Percentiles rank a stretch among this genome's conserved stretches.
phyloP scores from a whole-genome alignment of 1,140 invertebrate genomes.

The Nephila pilipes region DNA sequence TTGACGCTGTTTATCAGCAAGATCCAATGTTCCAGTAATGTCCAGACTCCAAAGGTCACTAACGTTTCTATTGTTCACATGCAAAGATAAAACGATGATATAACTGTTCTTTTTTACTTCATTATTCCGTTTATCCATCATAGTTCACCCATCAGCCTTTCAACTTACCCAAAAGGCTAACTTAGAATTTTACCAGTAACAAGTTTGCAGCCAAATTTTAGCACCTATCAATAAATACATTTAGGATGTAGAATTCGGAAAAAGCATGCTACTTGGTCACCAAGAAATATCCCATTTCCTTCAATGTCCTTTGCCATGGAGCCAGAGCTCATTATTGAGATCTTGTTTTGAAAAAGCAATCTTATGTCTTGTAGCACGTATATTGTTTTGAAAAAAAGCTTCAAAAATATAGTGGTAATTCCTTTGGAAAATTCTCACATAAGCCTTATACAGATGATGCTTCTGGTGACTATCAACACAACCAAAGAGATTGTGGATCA shows the following conservation, averaged over 20 bases:
- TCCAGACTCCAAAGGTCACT: too few relatives aligned
- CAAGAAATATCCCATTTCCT: background rate
- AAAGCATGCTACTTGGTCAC: background rate
- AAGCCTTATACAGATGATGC: background rate
- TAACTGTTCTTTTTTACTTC: background rate
- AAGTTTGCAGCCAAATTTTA: conserved; percentile 16
- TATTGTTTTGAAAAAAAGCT: too few relatives aligned
- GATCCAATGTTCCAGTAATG: too few relatives aligned
- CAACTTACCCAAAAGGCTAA: background rate
- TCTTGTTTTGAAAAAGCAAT: too few relatives aligned
- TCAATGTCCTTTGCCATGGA: background rate
- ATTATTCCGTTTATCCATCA: conserved; percentile 10
- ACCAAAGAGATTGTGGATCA: conserved; percentile 9
- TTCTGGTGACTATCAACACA: background rate
- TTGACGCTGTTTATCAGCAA: too few relatives aligned
- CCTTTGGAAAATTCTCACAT: background rate
- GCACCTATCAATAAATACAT: conserved; percentile 32
- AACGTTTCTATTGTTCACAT: background rate
- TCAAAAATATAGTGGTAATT: too few relatives aligned
- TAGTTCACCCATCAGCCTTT: conserved; percentile 45
- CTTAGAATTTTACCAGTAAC: conserved; percentile 24
- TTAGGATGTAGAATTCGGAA: background rate
- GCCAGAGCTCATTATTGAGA: background rate
- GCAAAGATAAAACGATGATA: too few relatives aligned
- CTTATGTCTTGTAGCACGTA: too few relatives aligned